Percentiles rank a stretch among this genome's conserved stretches.
phyloP scores from a whole-genome alignment of 2,888 invertebrate genomes.

The Lymantria dispar region DNA sequence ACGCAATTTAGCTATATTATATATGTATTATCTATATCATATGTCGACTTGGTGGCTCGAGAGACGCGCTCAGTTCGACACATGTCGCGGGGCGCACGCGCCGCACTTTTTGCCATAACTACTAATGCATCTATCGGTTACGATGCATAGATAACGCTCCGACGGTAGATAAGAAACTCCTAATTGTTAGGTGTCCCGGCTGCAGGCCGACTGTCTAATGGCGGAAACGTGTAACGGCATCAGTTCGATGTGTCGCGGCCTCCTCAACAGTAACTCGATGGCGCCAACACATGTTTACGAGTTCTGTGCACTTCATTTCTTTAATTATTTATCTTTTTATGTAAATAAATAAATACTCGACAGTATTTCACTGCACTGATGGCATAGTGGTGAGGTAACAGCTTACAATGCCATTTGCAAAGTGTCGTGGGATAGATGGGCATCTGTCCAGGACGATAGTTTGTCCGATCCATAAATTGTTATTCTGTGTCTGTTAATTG shows the following conservation, averaged over 20 bases:
- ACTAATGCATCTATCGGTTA: slow-evolving; percentile 33
- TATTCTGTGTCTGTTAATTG: too few species aligned
- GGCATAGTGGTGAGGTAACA: too few species aligned
- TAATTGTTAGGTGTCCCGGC: slow-evolving; percentile 25
- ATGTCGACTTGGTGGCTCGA: slow-evolving; percentile 3
- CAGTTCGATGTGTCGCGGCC: slow-evolving; percentile 1
- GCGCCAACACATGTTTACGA: slow-evolving; percentile 1
- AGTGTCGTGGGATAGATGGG: too few species aligned
- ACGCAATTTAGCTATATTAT: not conserved
- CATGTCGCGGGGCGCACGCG: slow-evolving; percentile 40
- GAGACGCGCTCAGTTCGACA: slow-evolving; percentile 18
- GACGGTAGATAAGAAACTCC: slow-evolving; percentile 25
- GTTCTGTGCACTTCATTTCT: not conserved
- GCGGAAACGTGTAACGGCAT: slow-evolving; percentile 11
- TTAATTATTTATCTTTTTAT: not conserved
- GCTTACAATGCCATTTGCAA: too few species aligned
- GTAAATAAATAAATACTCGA: too few species aligned
- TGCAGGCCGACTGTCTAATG: slow-evolving; percentile 3
- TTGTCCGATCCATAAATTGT: too few species aligned
- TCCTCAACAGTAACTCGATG: slow-evolving; percentile 1
- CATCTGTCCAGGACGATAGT: too few species aligned
- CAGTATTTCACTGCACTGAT: too few species aligned
- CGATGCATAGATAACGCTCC: slow-evolving; percentile 31
- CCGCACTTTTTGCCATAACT: slow-evolving; percentile 33
- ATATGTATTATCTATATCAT: not conserved